A percentile compares a stretch with the other conserved stretches of the same genome.
These are phyloP conservation scores for Crossocerus cetratus DNA, from an alignment of 2,888 invertebrate genomes.

Conservation along the genomic window DNA sequence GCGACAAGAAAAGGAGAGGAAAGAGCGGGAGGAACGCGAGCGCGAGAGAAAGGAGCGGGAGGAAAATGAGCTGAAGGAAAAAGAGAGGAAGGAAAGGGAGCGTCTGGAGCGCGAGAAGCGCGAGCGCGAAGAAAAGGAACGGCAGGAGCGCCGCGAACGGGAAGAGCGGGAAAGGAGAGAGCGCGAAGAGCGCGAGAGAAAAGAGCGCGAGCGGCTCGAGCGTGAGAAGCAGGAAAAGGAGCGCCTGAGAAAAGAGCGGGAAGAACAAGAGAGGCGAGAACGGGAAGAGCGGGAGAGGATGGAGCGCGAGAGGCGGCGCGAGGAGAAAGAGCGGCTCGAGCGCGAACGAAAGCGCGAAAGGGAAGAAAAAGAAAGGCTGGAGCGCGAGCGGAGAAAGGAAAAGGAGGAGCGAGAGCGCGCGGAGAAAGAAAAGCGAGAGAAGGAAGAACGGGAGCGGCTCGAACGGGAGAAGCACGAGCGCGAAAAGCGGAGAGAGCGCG, in stretches of 20 bases:
- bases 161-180: conserved; percentile 64
- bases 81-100: conserved; percentile 71
- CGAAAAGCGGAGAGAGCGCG: conserved; percentile 71
- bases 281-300: conserved; percentile 66
- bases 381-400: conserved; percentile 63
- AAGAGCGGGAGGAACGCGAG: conserved; percentile 70
- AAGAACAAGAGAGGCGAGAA: conserved; percentile 72
- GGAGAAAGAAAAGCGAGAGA: conserved; percentile 67
- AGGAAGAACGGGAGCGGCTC: conserved; percentile 75
- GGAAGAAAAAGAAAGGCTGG: conserved; percentile 69
- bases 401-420: conserved; percentile 71
- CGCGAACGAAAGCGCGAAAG: conserved; percentile 73
- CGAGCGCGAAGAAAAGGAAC: conserved; percentile 67
- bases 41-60: conserved; percentile 69
- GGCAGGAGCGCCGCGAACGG: conserved; percentile 62
- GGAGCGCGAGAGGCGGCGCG: conserved; percentile 76
- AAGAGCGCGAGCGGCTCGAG: conserved; percentile 61
- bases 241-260: conserved; percentile 63
- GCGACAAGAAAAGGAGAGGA: conserved; percentile 67
- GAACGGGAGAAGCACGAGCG: conserved; percentile 72
- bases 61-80: conserved; percentile 68
- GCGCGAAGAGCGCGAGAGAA: conserved; percentile 67
- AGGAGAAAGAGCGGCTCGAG: conserved; percentile 74
- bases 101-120: conserved; percentile 64
- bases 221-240: conserved; percentile 72